These are phyloP conservation scores for Strongylocentrotus purpuratus DNA, from an alignment of 35 echinoderm and acorn worm genomes.

Conservation along the genomic window DNA sequence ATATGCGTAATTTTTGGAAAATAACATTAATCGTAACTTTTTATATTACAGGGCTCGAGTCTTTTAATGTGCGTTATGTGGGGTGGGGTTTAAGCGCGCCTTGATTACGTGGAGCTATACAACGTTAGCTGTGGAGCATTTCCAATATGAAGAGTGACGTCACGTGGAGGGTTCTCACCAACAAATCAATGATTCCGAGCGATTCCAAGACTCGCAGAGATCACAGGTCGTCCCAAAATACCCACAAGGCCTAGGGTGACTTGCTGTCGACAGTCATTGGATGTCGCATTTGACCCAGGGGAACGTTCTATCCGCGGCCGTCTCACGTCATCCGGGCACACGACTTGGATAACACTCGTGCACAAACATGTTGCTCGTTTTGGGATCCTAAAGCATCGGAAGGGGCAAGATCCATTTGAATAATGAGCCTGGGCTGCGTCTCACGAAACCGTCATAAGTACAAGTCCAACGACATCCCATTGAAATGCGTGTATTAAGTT, in stretches of 20 bases:
- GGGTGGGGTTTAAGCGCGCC: not conserved
- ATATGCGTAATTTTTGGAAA: no score
- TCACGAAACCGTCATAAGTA: no score
- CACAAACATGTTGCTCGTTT: constrained; percentile 16
- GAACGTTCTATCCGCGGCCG: not conserved
- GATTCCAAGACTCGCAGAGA: not conserved
- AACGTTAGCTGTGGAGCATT: not conserved
- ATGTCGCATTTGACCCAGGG: not conserved
- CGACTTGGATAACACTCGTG: not conserved
- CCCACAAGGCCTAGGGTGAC: not conserved
- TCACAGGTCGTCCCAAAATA: constrained; percentile 9
- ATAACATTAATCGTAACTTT: no score
- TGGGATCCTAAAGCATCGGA: not conserved
- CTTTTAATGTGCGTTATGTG: not conserved
- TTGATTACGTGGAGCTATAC: not conserved
- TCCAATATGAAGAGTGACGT: not conserved
- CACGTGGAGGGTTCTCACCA: not conserved
- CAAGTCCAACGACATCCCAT: no score
- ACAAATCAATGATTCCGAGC: constrained; percentile 1
- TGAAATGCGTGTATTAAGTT: no score
- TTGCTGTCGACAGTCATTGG: not conserved
- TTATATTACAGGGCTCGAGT: no score
- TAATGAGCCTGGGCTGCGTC: not conserved
- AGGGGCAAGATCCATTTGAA: not conserved
- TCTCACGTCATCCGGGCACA: not conserved